phyloP scores from a whole-genome alignment of 2,113 vertebrate genomes.

The Hyla sarda region DNA sequence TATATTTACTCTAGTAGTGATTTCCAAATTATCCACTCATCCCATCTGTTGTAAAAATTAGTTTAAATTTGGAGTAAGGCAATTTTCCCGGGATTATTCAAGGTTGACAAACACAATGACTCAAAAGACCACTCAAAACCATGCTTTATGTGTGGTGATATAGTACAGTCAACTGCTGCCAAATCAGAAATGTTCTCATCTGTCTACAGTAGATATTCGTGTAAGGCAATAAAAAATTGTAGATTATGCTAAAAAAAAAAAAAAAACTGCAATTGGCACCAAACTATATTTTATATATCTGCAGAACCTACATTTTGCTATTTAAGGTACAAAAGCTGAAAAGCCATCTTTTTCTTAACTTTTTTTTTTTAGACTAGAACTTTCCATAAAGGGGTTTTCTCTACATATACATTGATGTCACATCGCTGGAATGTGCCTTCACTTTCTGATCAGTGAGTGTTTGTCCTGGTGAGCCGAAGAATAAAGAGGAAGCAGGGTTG shows the following conservation, averaged over 20 bases:
- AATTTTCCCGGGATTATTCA: not conserved
- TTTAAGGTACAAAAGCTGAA: too few species aligned
- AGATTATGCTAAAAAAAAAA: not conserved
- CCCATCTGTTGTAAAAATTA: not conserved
- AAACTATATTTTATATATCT: not conserved
- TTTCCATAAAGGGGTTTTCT: too few species aligned
- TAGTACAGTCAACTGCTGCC: not conserved
- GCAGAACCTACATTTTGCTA: too few species aligned
- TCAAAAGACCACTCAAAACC: not conserved
- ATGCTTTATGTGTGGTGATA: not conserved
- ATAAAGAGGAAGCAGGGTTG: too few species aligned
- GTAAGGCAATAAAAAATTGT: not conserved
- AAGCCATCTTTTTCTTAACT: too few species aligned
- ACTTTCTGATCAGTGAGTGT: too few species aligned
- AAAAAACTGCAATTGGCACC: not conserved
- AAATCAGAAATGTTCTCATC: not conserved
- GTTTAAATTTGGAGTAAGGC: not conserved
- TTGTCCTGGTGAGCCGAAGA: too few species aligned
- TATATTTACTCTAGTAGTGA: conserved; percentile 31
- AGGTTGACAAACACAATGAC: not conserved
- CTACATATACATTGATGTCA: too few species aligned
- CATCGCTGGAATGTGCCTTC: too few species aligned
- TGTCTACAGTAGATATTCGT: not conserved
- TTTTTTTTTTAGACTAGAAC: too few species aligned
- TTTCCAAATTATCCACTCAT: not conserved